These are phyloP conservation scores for Saxicola maurus DNA, from an alignment of 2,797 vertebrate genomes.

Conservation along the genomic window DNA sequence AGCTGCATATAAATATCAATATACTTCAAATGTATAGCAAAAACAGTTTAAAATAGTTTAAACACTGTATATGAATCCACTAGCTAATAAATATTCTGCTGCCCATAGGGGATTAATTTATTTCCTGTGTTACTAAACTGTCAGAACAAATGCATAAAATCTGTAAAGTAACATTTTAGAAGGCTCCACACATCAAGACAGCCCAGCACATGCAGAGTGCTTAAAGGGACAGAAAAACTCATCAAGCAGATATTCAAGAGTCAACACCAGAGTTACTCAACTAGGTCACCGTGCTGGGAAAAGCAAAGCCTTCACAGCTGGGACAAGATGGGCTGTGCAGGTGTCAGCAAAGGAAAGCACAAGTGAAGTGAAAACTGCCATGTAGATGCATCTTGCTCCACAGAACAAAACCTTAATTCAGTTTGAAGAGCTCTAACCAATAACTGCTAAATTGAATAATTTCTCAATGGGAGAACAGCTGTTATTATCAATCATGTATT, in stretches of 20 bases:
- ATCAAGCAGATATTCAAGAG: not conserved
- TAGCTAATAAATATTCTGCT: not conserved
- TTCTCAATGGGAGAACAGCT: not conserved
- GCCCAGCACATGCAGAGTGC: not conserved
- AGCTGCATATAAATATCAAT: not conserved
- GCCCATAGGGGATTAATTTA: not conserved
- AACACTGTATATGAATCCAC: not conserved
- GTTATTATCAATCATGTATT: not conserved
- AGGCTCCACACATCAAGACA: not conserved
- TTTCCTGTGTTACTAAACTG: not conserved
- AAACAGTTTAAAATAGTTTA: not conserved
- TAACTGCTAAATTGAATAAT: not conserved
- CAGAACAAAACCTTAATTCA: not conserved
- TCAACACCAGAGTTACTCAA: not conserved
- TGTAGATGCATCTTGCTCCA: not conserved
- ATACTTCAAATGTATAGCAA: not conserved
- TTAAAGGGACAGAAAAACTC: not conserved
- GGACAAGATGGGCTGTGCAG: not conserved
- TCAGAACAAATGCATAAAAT: not conserved
- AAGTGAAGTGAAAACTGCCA: not conserved
- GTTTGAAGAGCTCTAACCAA: not conserved
- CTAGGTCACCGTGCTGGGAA: fast-evolving
- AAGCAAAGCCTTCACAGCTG: not conserved
- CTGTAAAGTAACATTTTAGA: not conserved
- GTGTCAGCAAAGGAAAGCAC: not conserved